phyloP scores from a whole-genome alignment of 2,888 invertebrate species.

The Hecatera dysodea region DNA sequence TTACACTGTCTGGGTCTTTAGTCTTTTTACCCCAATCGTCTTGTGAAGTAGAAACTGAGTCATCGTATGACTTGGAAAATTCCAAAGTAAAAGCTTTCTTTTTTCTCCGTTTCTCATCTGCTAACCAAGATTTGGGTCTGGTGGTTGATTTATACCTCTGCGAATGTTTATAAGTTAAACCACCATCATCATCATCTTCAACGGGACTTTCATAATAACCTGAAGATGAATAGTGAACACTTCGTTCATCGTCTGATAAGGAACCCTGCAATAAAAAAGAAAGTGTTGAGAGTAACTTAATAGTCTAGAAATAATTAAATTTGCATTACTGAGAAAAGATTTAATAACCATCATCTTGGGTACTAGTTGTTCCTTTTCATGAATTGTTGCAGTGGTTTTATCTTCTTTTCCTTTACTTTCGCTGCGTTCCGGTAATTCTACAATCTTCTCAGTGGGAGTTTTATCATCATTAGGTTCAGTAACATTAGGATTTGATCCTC shows the following conservation, averaged over 20 bases:
- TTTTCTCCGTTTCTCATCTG: slow-evolving; percentile 93
- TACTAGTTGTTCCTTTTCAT: slow-evolving; percentile 80
- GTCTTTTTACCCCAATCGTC: slow-evolving; percentile 86
- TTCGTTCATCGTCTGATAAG: slow-evolving; percentile 93
- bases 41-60: slow-evolving; percentile 89
- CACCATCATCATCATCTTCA: slow-evolving; percentile 92
- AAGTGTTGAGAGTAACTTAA: not conserved
- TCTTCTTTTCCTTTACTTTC: slow-evolving; percentile 76
- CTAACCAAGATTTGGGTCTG: slow-evolving; percentile 91
- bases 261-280: slow-evolving; percentile 85
- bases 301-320: not conserved
- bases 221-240: slow-evolving; percentile 93
- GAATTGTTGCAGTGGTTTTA: slow-evolving; percentile 71
- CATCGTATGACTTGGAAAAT: slow-evolving; percentile 92
- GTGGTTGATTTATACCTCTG: slow-evolving; percentile 86
- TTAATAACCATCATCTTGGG: slow-evolving; percentile 84
- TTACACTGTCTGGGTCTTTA: slow-evolving; percentile 78
- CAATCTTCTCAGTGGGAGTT: slow-evolving; percentile 77
- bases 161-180: slow-evolving; percentile 89
- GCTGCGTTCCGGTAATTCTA: slow-evolving; percentile 74
- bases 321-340: not conserved
- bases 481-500: slow-evolving; percentile 87
- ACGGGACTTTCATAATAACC: slow-evolving; percentile 94
- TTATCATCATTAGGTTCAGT: slow-evolving; percentile 80
- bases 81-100: slow-evolving; percentile 95